Base-by-base conservation (phyloP, 1,140 invertebrate genomes). In the Scaptomyza pallida region DNA sequence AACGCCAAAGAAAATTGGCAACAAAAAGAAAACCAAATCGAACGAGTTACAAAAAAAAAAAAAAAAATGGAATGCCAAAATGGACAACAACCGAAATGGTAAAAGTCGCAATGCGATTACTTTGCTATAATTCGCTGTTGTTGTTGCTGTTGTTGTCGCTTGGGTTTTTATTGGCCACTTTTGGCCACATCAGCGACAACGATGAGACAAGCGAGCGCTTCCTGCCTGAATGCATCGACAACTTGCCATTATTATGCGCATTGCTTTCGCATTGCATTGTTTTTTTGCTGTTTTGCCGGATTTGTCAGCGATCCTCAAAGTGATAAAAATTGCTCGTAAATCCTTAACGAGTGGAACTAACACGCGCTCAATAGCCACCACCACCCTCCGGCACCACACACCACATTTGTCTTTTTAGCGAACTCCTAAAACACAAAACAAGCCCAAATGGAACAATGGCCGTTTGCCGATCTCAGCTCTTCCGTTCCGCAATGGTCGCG, bases 291-390 rank as follows among this genome's bases (percentile, higher is more conserved):
- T 72, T 65, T 78, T 90, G 76, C 88, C 82, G 89, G 89, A 91
- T 91, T 91, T 91, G 89, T 91, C 89, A 91, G 80, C 81, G 89
- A 91, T 91, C 76, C 86, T 90, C 77, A 90, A 91, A 91, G 89
- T 91, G 89, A 91, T 91, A 91, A 91, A 91, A 90, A 85, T 90
- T 91, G 86, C 89, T 91, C 89, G 89, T 91, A 91, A 91, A 91
- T 91, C 89, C 89, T 91, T 91, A 91, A 91, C 89, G 89, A 91
- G 86, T 89, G 76, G 78, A 88, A 88, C 82, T 88, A 88, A 88
- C 82, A 88, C 82, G 82, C 82, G 82, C 82, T 88, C 43, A 33
- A 47, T 21, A 55, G 54, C 64, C 44, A 21, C 37, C 44, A 13
- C 17, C 41, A 13, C 59, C 47, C 10, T 13, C 17, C 13, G 13